Evolutionary conservation across 2,797 vertebrate species (phyloP), one percentile per base, ranked within the genome.

Genomic region (Sylvilagus floridanus): DNA sequence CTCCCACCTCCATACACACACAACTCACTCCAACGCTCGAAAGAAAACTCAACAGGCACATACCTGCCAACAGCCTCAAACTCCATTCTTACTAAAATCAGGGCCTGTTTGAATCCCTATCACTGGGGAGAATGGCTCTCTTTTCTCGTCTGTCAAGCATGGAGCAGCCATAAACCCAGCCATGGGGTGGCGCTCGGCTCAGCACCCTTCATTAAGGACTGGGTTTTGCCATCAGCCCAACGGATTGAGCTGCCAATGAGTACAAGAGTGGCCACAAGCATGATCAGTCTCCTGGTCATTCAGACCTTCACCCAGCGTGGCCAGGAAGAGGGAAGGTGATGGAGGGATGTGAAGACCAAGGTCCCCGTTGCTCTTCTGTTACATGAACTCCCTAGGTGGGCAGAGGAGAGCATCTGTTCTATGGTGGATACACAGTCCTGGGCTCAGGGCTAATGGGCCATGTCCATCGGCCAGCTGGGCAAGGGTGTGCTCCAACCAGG

Each of bases 391-490:
- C 42, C 28, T 21, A 1, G 4, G 11, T 0, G 65, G 12, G 16
- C 2, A 13, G 54, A 57, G 1, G 4, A 2, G 0, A 1, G 12
- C 2, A 21, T 26, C 3, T 54, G 12, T 30, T 12, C 32, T 37
- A 28, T 12, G 14, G 8, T 5, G 1, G 35, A n/a, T 3, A 1
- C 4, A 47, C 26, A 13, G 16, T 22, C 52, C 54, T 12, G 17
- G 21, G 7, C 4, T 0, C 19, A 19, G 3, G 37, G 32, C 50
- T 22, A 16, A 5, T 1, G 13, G 19, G 5, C 28, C 6, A 5
- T 28, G 14, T 13, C 6, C 1, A 4, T 8, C 30, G 0, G 2
- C 30, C 2, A 0, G 2, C 26, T 1, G 6, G 0, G 16, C 11
- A 57, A 30, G 47, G 19, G 62, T 11, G 2, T 68, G 65, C 30